These are phyloP conservation scores for Solenodon paradoxus DNA, from an alignment of 2,113 vertebrate species.

Conservation along the genomic window DNA sequence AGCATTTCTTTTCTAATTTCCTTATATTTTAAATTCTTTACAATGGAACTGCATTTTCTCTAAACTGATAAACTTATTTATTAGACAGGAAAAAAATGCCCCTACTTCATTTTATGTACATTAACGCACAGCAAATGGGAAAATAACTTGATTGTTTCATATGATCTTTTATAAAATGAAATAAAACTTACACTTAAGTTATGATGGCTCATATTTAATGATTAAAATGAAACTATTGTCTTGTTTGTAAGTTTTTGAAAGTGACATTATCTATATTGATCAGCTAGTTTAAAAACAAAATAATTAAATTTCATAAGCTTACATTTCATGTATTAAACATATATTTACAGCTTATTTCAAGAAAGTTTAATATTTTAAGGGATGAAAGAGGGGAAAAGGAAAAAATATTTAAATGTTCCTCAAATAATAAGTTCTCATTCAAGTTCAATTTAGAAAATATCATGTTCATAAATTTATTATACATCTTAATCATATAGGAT, in stretches of 20 bases:
- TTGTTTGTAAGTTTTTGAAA: conserved; percentile 55
- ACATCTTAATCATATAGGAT: too few species aligned
- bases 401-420: too few species aligned
- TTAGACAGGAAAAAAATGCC: background rate
- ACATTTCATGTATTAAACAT: background rate
- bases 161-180: conserved; percentile 39
- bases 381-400: too few species aligned
- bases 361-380: too few species aligned
- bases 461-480: conserved; percentile 16
- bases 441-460: conserved; percentile 39
- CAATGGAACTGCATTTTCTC: background rate
- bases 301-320: conserved; percentile 30
- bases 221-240: conserved; percentile 61
- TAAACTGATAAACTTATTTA: background rate
- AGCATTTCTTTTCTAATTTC: background rate
- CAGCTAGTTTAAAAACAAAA: conserved; percentile 51
- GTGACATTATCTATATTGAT: background rate
- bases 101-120: conserved; percentile 26
- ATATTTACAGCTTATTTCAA: conserved; percentile 47
- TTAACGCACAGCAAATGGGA: background rate
- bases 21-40: background rate
- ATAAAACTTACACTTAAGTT: background rate
- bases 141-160: conserved; percentile 33
- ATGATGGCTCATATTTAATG: conserved; percentile 57
- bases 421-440: conserved; percentile 47